Evolutionary conservation across 2,888 invertebrate species (phyloP), one percentile per base, ranked within the genome.

Genomic region (Beris chalybata): DNA sequence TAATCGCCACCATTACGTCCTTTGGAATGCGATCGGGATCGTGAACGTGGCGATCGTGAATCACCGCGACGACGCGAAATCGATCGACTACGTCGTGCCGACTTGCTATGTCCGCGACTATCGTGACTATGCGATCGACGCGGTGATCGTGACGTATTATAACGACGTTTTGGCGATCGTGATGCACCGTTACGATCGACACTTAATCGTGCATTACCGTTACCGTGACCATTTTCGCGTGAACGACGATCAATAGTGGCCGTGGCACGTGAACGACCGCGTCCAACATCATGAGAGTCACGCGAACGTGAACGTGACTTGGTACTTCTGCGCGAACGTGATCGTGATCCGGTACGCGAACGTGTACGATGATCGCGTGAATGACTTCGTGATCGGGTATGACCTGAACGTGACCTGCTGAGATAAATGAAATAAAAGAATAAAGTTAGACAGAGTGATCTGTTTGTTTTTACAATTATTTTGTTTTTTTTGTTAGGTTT

Each of bases 301-400:
- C 83, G 81, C 50, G 83, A 83, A 78, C 82, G 79, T 29, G 84
- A 83, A 30, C 71, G 70, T 4, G 72, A 72, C 9, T 65, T 58
- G 7, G 72, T 71, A 48, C 72, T 72, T n/a, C 71, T 71, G 43
- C 71, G 67, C 13, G 72, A 71, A 12, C 83, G 82, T 5, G 83
- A 83, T 47, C 84, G 83, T 1, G 84, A 83, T 69, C 83, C 82
- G 69, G 83, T 76, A 55, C 75, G 76, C 11, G 79, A 79, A 50
- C 79, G 76, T 9, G 78, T 75, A 75, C 78, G 74, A 66, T 71
- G 82, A 66, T 82, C 81, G 72, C 86, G 85, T 15, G 88, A 88
- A 66, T 87, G 84, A 67, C 87, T 86, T 73, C 87, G 85, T 30
- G 88, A 88, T 73, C 87, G 84, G 71, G 88, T 88, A 29, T 87